Conservation (phyloP, 2,113 vertebrate genomes). For the Glareola pratincola region DNA sequence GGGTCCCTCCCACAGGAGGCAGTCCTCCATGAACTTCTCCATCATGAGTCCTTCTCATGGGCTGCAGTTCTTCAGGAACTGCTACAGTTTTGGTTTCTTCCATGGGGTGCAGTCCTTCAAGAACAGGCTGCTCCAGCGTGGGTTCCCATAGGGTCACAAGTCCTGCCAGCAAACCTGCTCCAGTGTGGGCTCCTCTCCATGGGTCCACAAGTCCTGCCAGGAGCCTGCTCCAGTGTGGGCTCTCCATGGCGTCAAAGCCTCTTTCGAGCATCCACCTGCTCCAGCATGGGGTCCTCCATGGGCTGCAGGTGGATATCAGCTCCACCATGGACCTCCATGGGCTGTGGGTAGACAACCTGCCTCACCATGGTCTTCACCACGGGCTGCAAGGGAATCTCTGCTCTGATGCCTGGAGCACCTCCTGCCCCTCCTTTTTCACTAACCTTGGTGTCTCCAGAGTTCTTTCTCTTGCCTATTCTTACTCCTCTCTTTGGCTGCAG, state of each 20-base stretch:
- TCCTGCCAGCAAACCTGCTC: not conserved
- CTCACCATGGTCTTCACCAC: not conserved
- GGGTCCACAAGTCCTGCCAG: not conserved
- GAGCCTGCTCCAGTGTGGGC: not conserved
- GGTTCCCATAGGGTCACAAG: not conserved
- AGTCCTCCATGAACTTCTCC: not conserved
- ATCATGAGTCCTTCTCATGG: not conserved
- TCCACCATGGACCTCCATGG: not conserved
- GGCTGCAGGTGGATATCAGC: not conserved
- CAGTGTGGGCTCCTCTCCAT: not conserved
- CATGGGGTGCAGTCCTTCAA: not conserved
- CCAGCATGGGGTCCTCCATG: not conserved
- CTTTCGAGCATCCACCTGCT: not conserved
- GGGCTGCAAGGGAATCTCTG: not conserved
- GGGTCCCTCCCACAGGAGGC: not conserved
- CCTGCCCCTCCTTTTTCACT: not conserved
- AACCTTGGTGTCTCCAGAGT: not conserved
- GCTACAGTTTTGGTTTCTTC: not conserved
- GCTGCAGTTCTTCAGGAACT: not conserved
- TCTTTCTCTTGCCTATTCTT: not conserved
- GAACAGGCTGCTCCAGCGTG: not conserved
- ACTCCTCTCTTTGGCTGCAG: not conserved
- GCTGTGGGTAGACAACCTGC: not conserved
- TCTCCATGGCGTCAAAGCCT: not conserved
- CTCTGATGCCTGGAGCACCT: not conserved